Evolutionary conservation across 2,113 vertebrate species (phyloP).

Genomic region (Grallaria varia): DNA sequence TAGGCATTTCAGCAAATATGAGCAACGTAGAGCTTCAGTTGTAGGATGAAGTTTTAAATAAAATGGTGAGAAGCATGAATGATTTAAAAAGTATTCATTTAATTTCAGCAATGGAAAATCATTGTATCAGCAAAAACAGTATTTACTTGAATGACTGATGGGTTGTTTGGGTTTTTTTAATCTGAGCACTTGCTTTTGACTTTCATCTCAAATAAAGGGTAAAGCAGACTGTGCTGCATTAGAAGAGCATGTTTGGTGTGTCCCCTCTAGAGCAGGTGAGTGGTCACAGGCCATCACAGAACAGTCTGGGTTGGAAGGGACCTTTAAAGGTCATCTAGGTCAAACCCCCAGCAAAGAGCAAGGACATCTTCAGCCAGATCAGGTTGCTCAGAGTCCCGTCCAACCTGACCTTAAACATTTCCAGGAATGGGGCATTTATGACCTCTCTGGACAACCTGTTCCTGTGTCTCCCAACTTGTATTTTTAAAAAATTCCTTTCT

Average conservation of each 20-base stretch:
- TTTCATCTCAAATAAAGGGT: background rate
- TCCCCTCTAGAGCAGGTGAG: background rate
- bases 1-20: background rate
- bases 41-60: background rate
- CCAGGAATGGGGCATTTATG: background rate
- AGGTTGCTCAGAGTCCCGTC: background rate
- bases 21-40: background rate
- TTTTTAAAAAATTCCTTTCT: background rate
- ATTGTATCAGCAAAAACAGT: background rate
- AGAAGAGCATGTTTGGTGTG: background rate
- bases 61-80: background rate
- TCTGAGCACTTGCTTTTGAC: background rate
- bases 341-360: background rate
- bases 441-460: background rate
- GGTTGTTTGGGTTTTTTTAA: background rate
- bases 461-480: background rate
- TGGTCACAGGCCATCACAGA: background rate
- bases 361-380: background rate
- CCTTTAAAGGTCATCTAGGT: background rate
- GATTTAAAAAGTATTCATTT: background rate
- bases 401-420: background rate
- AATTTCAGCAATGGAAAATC: background rate
- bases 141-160: background rate
- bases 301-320: background rate
- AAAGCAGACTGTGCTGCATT: background rate